Evolutionary conservation across 2,797 vertebrate species (phyloP).

Genomic region (Kryptolebias ocellatus): DNA sequence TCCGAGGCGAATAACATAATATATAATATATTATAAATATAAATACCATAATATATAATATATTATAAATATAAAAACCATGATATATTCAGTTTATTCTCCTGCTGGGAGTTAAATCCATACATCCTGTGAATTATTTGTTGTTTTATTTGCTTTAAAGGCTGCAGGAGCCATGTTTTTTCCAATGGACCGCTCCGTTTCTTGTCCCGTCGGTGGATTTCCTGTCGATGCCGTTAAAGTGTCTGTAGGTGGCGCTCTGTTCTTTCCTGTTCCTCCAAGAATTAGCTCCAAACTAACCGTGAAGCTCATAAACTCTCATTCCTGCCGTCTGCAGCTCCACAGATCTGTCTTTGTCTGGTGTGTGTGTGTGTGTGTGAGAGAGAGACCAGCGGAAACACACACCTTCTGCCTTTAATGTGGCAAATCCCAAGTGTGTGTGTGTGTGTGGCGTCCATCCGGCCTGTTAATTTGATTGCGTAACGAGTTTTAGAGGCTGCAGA

Average conservation of each 20-base stretch:
- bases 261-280: background rate
- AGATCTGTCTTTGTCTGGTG: background rate
- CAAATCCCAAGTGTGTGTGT: slow-evolving; percentile 48
- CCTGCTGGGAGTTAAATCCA: too few relatives aligned
- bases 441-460: slow-evolving; percentile 48
- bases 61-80: too few relatives aligned
- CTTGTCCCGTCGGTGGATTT: too few relatives aligned
- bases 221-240: background rate
- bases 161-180: too few relatives aligned
- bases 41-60: too few relatives aligned
- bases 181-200: too few relatives aligned
- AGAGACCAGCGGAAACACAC: slow-evolving; percentile 43
- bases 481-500: slow-evolving; percentile 60
- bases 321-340: too few relatives aligned
- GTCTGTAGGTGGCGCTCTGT: background rate
- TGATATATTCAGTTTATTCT: too few relatives aligned
- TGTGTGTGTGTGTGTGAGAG: background rate
- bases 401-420: slow-evolving; percentile 56
- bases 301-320: background rate
- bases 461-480: slow-evolving; percentile 76
- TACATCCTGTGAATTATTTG: too few relatives aligned
- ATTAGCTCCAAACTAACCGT: background rate
- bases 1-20: too few relatives aligned
- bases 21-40: too few relatives aligned
- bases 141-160: too few relatives aligned